These are phyloP conservation scores for Tribolium castaneum DNA, from an alignment of 1,140 invertebrate genomes.

Conservation along the genomic window DNA sequence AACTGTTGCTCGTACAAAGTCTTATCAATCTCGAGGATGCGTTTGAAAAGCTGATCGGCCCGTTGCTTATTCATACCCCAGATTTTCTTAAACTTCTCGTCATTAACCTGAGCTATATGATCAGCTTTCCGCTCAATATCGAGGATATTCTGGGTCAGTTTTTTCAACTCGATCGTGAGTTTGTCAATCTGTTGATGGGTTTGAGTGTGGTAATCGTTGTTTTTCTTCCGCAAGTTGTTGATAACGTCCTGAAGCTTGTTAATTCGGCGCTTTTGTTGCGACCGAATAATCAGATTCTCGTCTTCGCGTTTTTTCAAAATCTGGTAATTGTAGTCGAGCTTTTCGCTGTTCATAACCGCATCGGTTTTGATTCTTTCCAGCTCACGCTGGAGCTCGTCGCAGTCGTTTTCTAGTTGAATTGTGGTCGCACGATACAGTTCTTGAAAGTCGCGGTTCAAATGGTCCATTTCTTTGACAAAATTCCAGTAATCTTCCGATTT, in stretches of 20 bases:
- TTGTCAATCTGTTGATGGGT: constrained; percentile 49
- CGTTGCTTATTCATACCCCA: constrained; percentile 77
- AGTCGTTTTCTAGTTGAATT: constrained; percentile 75
- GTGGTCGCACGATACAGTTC: constrained; percentile 76
- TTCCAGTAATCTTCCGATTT: constrained; percentile 68
- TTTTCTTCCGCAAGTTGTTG: constrained; percentile 72
- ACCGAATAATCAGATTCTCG: constrained; percentile 85
- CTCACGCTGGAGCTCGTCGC: constrained; percentile 79
- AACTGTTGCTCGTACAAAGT: constrained; percentile 77
- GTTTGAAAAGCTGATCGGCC: constrained; percentile 68
- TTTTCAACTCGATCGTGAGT: constrained; percentile 69
- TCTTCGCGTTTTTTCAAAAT: constrained; percentile 87
- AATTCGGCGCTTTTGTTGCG: constrained; percentile 84
- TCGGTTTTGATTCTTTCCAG: constrained; percentile 80
- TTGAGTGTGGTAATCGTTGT: constrained; percentile 61
- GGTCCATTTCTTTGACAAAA: constrained; percentile 72
- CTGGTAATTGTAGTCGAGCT: constrained; percentile 88
- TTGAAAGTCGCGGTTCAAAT: constrained; percentile 73
- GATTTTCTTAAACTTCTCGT: constrained; percentile 66
- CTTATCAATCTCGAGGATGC: constrained; percentile 73
- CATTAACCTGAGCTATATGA: constrained; percentile 73
- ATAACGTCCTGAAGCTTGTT: constrained; percentile 82
- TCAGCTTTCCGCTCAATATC: constrained; percentile 75
- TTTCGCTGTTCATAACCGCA: constrained; percentile 82
- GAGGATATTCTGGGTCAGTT: constrained; percentile 72